Conservation (phyloP, 2,888 invertebrate species). For the Eutolmus rufibarbis region DNA sequence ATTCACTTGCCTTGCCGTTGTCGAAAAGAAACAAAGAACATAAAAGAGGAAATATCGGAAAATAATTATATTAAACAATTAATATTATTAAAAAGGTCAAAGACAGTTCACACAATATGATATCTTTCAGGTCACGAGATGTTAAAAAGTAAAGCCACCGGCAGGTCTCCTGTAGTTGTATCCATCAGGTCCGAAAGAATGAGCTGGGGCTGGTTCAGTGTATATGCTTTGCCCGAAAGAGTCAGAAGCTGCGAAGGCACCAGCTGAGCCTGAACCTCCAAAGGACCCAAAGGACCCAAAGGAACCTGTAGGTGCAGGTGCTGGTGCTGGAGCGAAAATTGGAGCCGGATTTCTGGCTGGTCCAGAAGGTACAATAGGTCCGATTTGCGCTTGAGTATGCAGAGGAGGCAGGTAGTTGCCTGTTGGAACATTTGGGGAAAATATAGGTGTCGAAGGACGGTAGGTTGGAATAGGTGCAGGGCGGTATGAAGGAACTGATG, state of each 20-base stretch:
- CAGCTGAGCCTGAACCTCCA: background rate
- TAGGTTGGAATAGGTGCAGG: background rate
- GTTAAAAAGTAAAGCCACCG: background rate
- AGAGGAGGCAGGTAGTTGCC: background rate
- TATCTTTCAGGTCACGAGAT: background rate
- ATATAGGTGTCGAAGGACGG: background rate
- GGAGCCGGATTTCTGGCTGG: background rate
- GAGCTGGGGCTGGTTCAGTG: slow-evolving; percentile 21
- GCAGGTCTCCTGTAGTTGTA: slow-evolving; percentile 23
- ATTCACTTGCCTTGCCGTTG: background rate
- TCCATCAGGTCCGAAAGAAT: slow-evolving; percentile 27
- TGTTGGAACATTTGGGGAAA: background rate
- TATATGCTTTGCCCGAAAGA: background rate
- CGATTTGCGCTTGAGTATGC: background rate
- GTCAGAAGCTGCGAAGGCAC: background rate
- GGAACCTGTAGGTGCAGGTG: background rate
- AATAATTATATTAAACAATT: background rate
- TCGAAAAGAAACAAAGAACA: background rate
- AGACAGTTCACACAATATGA: background rate
- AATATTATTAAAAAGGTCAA: background rate
- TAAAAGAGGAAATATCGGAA: background rate
- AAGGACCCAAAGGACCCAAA: background rate
- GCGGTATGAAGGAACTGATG: background rate
- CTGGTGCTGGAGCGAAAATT: background rate
- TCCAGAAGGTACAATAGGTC: background rate